A percentile compares a stretch with the other conserved stretches of the same genome.
Conservation (phyloP, 2,113 vertebrate species). For the Grus americana region DNA sequence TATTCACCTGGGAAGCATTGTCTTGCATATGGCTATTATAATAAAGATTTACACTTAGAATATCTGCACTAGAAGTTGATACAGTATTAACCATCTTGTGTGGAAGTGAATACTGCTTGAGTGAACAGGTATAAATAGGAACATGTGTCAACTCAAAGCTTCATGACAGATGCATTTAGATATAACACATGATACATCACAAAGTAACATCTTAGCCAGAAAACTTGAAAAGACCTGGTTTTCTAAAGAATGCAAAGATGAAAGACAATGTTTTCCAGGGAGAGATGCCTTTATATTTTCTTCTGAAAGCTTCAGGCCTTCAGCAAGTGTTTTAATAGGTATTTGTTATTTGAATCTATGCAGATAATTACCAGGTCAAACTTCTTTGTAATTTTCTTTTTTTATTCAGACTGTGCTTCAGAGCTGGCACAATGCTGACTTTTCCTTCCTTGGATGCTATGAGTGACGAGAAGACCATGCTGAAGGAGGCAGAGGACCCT, state of each 20-base stretch:
- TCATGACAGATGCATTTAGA: constrained; percentile 61
- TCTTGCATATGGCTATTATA: background rate
- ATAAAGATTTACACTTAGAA: background rate
- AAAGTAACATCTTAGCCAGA: constrained; percentile 48
- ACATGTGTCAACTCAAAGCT: constrained; percentile 55
- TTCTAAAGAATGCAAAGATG: constrained; percentile 62
- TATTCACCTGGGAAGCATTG: background rate
- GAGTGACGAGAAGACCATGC: background rate
- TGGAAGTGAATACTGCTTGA: background rate
- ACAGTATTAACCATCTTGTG: background rate
- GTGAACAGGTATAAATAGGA: constrained; percentile 49
- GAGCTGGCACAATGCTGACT: background rate
- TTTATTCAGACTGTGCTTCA: background rate
- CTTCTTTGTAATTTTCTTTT: constrained; percentile 2
- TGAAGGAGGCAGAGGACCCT: background rate
- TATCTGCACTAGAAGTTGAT: background rate
- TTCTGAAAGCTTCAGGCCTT: constrained; percentile 26
- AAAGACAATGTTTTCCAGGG: constrained; percentile 55
- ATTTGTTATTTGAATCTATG: constrained; percentile 25
- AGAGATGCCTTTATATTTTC: constrained; percentile 30
- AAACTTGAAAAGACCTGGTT: constrained; percentile 50
- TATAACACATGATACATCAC: constrained; percentile 59
- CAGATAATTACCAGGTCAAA: constrained; percentile 22
- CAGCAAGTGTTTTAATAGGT: constrained; percentile 27
- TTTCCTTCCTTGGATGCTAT: background rate